These are phyloP conservation scores for Dendrocincla fuliginosa DNA, from an alignment of 2,797 vertebrate genomes.

Conservation along the genomic window DNA sequence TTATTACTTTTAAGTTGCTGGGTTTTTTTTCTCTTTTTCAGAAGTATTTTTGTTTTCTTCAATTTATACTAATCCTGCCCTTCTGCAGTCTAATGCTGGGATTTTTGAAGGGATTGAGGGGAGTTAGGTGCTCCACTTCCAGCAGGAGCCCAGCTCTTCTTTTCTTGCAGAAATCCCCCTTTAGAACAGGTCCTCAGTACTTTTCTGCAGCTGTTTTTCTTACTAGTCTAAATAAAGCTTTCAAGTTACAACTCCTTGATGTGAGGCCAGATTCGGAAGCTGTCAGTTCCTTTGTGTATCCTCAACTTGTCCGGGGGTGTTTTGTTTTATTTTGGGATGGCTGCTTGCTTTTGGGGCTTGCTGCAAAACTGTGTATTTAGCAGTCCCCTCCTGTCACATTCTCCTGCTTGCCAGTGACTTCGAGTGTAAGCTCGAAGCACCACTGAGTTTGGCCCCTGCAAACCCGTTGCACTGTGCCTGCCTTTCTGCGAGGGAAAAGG, in stretches of 20 bases:
- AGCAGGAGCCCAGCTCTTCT: not conserved
- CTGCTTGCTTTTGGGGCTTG: not conserved
- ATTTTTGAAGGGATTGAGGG: not conserved
- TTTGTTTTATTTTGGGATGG: constrained; percentile 24
- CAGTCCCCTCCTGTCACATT: not conserved
- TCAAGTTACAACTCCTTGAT: not conserved
- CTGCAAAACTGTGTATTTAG: not conserved
- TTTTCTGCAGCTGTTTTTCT: constrained; percentile 33
- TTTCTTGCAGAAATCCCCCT: not conserved
- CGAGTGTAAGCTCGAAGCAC: not conserved
- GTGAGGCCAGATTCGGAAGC: constrained; percentile 40
- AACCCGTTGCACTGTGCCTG: not conserved
- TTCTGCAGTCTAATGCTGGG: not conserved
- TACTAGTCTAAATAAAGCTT: constrained; percentile 33
- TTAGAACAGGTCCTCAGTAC: not conserved
- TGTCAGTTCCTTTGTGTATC: constrained; percentile 27
- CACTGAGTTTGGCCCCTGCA: not conserved
- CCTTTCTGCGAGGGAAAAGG: not conserved
- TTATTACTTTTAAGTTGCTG: not conserved
- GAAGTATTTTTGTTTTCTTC: not conserved
- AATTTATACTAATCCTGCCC: not conserved
- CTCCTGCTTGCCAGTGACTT: not conserved
- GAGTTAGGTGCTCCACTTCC: not conserved
- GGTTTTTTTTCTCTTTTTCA: not conserved
- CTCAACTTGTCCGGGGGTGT: not conserved